Evolutionary conservation across 1,140 invertebrate genomes (phyloP), one percentile per base, ranked within the genome.

Genomic region (Melanaphis sacchari): DNA sequence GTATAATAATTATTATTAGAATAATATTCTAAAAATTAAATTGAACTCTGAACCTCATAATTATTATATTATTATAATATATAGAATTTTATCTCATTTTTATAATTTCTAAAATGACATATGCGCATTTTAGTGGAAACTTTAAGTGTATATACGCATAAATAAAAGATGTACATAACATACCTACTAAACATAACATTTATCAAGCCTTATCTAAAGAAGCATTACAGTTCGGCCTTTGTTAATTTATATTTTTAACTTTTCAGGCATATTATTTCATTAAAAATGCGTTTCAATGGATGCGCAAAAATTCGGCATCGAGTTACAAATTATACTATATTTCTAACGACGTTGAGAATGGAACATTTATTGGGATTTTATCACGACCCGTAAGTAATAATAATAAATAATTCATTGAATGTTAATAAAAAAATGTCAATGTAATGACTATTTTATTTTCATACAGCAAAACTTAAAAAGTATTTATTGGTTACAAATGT

Each of bases 201-300:
- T n/a, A 15, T 26, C 31, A 66, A 31, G 1, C 18, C 9, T 11
- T 66, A 31, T 66, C 26, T 66, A 31, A 31, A 66, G 9, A 11
- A 76, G 59, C 31, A 76, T 15, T n/a, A 49, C 15, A n/a, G 4
- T 76, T 76, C n/a, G 11, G 31, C 15, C 1, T 0, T 76, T 76
- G 4, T 76, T 76, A 8, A 52, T 59, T 90, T 59, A 36, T 24
- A 52, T 54, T 90, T 59, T 94, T 46, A 38, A 36, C 43, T 88
- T 93, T 93, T 38, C 93, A 94, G 94, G 94, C 93, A 18, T 94
- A 94, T 85, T 94, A 94, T 90, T 94, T 94, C 43, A 94, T 94
- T 3, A 94, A 94, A 89, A 94, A 93, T 52, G 93, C 93, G 41
- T 94, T 93, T 22, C 38, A 94, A 92, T 94, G 94, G 94, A 90